Percentiles rank a stretch among this genome's conserved stretches.
Evolutionary conservation across 1,140 invertebrate genomes (phyloP).

Genomic region (Cyclina sinensis): DNA sequence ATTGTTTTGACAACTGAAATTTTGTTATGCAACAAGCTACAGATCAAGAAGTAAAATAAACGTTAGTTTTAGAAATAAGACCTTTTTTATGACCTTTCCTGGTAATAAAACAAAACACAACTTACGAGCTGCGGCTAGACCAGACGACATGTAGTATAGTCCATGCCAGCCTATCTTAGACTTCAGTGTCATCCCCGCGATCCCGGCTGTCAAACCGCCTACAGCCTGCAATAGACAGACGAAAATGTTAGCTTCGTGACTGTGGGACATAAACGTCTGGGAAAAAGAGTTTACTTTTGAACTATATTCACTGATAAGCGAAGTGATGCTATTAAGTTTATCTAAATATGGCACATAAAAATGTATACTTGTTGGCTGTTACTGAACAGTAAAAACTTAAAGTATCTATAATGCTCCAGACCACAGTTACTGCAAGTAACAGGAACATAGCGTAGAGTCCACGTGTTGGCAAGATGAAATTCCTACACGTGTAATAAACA

Average conservation of each 20-base stretch:
- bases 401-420: not conserved
- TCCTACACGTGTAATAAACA: not conserved
- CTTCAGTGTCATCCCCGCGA: not conserved
- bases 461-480: not conserved
- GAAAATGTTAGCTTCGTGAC: not conserved
- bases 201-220: not conserved
- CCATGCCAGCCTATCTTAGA: not conserved
- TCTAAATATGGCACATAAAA: not conserved
- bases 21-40: too few relatives aligned
- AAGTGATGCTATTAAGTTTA: not conserved
- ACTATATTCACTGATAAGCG: not conserved
- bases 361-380: not conserved
- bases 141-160: not conserved
- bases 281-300: not conserved
- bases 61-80: too few relatives aligned
- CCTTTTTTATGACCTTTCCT: too few relatives aligned
- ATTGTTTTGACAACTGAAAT: too few relatives aligned
- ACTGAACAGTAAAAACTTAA: not conserved
- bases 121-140: not conserved
- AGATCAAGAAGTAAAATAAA: too few relatives aligned
- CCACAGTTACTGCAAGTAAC: too few relatives aligned
- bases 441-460: too few relatives aligned
- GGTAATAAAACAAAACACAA: too few relatives aligned
- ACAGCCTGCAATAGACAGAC: not conserved
- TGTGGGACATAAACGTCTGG: not conserved